phyloP scores from a whole-genome alignment of 2,797 vertebrate genomes.

The Eptatretus atami region DNA sequence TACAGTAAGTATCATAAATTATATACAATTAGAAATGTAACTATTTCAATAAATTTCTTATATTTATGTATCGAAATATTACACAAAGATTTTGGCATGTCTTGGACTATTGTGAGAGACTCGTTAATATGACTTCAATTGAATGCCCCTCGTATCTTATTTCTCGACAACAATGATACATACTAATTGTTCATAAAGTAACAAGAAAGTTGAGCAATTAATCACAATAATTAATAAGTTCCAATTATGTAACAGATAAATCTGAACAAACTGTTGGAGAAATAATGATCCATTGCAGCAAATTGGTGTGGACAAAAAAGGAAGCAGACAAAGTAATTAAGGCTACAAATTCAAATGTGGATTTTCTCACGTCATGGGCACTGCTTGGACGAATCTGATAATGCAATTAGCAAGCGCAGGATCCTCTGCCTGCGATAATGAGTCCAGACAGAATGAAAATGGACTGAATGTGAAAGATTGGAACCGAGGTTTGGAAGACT shows the following conservation, averaged over 20 bases:
- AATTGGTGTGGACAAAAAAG: constrained; percentile 49
- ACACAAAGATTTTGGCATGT: no score
- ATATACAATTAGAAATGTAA: no score
- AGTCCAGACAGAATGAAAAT: not conserved
- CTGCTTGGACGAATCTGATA: constrained; percentile 4
- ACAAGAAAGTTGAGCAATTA: constrained; percentile 43
- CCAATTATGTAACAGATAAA: constrained; percentile 99
- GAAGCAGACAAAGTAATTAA: constrained; percentile 95
- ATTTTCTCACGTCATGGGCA: constrained; percentile 4
- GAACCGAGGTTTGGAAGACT: not conserved
- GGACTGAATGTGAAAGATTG: not conserved
- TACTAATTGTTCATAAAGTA: constrained; percentile 3
- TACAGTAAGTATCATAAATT: no score
- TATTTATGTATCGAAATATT: no score
- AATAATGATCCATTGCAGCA: constrained; percentile 97
- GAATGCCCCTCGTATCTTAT: no score
- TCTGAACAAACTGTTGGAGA: constrained; percentile 97
- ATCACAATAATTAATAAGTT: constrained; percentile 99
- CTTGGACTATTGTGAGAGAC: no score
- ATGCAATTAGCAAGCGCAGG: constrained; percentile 3
- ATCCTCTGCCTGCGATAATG: constrained; percentile 1
- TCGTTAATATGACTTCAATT: no score
- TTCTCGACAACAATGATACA: not conserved
- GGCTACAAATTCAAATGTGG: constrained; percentile 5
- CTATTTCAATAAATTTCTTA: no score